These are phyloP conservation scores for Pangasius larnaudii DNA, from an alignment of 2,797 vertebrate genomes.

Conservation along the genomic window DNA sequence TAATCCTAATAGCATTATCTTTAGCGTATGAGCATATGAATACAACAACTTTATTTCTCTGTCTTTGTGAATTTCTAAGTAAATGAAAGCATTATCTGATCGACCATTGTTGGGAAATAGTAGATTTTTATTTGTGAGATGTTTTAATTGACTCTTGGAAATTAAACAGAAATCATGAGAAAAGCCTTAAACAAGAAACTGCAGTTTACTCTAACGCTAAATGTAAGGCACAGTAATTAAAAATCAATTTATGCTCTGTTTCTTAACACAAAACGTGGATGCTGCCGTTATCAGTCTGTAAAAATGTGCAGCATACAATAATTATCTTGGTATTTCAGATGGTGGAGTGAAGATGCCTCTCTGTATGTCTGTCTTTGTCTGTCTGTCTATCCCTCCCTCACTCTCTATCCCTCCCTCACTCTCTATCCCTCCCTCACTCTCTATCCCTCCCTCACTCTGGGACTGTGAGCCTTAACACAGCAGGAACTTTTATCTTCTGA, in stretches of 20 bases:
- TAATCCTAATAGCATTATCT: conserved; percentile 48
- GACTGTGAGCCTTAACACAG: not conserved
- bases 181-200: not conserved
- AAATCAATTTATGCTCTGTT: not conserved
- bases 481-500: not conserved
- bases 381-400: not conserved
- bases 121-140: not conserved
- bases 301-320: not conserved
- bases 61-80: not conserved
- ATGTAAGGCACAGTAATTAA: too few relatives aligned
- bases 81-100: not conserved
- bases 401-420: not conserved
- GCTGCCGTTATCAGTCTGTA: not conserved
- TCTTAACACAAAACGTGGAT: not conserved
- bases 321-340: not conserved
- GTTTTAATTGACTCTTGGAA: not conserved
- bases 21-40: conserved; percentile 8
- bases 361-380: not conserved
- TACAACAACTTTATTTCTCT: not conserved
- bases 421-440: not conserved
- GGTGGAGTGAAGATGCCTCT: not conserved
- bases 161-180: not conserved
- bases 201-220: not conserved
- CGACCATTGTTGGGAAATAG: not conserved
- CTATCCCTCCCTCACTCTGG: not conserved